These are phyloP conservation scores for Tor tambroides DNA, from an alignment of 2,113 vertebrate species.

Conservation along the genomic window DNA sequence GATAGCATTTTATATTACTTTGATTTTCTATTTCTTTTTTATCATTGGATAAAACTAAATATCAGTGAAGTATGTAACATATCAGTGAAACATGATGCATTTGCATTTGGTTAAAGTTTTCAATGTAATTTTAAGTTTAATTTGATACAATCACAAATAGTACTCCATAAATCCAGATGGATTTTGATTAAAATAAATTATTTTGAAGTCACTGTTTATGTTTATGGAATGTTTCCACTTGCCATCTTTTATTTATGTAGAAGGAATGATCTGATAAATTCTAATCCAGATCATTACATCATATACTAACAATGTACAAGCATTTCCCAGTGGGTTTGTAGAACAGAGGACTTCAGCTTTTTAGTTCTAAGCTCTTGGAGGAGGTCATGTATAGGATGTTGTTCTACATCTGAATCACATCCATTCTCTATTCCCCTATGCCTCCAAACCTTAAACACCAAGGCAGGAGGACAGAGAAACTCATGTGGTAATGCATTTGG, in stretches of 20 bases:
- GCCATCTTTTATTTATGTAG: background rate
- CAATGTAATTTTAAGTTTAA: background rate
- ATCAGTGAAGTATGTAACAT: background rate
- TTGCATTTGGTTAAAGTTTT: background rate
- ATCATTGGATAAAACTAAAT: background rate
- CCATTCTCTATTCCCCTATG: slow-evolving; percentile 2
- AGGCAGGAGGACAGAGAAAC: background rate
- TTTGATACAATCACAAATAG: background rate
- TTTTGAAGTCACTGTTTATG: background rate
- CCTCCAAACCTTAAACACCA: background rate
- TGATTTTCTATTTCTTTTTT: background rate
- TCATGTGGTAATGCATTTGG: background rate
- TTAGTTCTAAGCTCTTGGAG: slow-evolving; percentile 3
- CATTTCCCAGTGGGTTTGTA: slow-evolving; percentile 19
- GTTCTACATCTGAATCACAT: background rate
- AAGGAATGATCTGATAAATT: slow-evolving; percentile 4
- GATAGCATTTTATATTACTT: background rate
- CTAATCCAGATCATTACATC: slow-evolving; percentile 25
- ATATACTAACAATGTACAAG: slow-evolving; percentile 13
- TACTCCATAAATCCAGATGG: background rate
- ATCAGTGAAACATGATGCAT: background rate
- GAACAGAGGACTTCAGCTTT: slow-evolving; percentile 3
- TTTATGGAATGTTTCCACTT: slow-evolving; percentile 10
- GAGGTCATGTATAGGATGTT: slow-evolving; percentile 7
- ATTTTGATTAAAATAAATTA: background rate